phyloP scores from a whole-genome alignment of 2,888 invertebrate genomes.

The Megaustenia siamemsis region DNA sequence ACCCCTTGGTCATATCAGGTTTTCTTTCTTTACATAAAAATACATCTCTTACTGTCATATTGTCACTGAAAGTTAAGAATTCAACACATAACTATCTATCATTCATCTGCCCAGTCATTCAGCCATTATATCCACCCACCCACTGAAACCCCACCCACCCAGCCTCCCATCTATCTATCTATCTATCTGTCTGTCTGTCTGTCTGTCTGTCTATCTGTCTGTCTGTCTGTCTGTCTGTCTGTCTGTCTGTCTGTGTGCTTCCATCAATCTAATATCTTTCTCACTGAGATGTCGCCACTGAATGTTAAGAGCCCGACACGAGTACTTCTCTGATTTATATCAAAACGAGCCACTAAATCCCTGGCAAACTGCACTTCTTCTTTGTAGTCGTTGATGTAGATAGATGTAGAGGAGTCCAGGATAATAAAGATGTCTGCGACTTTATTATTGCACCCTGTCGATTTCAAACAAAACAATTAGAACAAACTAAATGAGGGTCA shows the following conservation, averaged over 20 bases:
- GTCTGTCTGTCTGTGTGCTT: background rate
- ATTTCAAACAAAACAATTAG: background rate
- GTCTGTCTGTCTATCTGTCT: background rate
- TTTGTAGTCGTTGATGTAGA: constrained; percentile 72
- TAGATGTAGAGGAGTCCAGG: constrained; percentile 71
- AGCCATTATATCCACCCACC: too few relatives aligned
- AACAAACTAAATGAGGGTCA: background rate
- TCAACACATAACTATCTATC: too few relatives aligned
- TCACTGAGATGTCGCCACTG: constrained; percentile 62
- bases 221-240: background rate
- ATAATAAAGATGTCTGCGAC: constrained; percentile 70
- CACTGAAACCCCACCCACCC: too few relatives aligned
- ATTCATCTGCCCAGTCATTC: too few relatives aligned
- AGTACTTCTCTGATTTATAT: constrained; percentile 64
- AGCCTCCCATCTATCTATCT: background rate
- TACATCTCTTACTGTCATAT: too few relatives aligned
- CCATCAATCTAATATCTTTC: background rate
- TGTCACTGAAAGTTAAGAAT: too few relatives aligned
- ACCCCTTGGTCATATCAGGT: too few relatives aligned
- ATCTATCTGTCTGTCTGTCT: background rate
- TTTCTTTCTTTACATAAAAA: too few relatives aligned
- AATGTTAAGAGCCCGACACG: constrained; percentile 71
- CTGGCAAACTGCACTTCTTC: constrained; percentile 70
- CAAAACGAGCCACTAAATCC: constrained; percentile 69
- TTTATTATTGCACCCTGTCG: constrained; percentile 65